A percentile compares a stretch with the other conserved stretches of the same genome.
phyloP scores from a whole-genome alignment of 1,140 invertebrate species.

The Phocides pigmalion region DNA sequence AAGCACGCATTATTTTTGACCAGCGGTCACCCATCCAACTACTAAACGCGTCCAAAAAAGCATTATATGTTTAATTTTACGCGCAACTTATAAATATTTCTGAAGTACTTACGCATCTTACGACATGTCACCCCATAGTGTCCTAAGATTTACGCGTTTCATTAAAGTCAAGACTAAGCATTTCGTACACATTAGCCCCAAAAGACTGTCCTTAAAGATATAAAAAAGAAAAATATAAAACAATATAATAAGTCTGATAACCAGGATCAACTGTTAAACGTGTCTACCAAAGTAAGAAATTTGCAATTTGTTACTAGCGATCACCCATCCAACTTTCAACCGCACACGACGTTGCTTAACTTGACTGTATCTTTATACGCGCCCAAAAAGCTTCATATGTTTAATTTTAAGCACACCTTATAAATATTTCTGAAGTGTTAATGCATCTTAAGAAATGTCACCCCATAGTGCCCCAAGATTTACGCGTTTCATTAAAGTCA shows the following conservation, averaged over 20 bases:
- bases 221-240: constrained; percentile 25
- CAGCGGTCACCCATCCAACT: no score
- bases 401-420: neutral
- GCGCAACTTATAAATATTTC: neutral
- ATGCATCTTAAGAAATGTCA: neutral
- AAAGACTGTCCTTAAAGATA: neutral
- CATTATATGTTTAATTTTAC: neutral
- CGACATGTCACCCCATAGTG: constrained; percentile 4
- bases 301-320: no score
- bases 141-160: constrained; percentile 16
- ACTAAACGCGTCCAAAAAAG: no score
- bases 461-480: constrained; percentile 11
- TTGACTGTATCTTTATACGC: no score
- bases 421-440: neutral
- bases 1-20: no score
- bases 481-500: constrained; percentile 19
- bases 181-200: constrained; percentile 10
- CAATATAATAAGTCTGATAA: no score
- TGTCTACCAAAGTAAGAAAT: no score
- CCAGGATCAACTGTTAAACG: no score
- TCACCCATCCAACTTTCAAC: no score
- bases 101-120: neutral
- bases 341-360: no score
- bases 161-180: constrained; percentile 7
- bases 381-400: no score